phyloP scores from a whole-genome alignment of 2,888 invertebrate species.

The Drosophila prolongata region DNA sequence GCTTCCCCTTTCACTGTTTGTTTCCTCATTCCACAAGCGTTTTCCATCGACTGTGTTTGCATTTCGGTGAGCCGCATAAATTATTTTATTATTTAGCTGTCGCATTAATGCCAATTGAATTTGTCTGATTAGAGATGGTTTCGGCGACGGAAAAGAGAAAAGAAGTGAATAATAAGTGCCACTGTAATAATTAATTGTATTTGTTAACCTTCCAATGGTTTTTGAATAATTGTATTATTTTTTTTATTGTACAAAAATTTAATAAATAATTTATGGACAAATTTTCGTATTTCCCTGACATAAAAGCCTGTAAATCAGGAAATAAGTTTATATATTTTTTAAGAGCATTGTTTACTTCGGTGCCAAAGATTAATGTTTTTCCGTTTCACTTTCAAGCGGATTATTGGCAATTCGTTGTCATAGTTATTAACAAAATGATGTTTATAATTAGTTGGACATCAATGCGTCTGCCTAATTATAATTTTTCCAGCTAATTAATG shows the following conservation, averaged over 20 bases:
- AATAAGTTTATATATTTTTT: neutral
- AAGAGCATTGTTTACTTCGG: neutral
- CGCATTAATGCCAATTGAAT: conserved; percentile 56
- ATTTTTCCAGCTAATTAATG: neutral
- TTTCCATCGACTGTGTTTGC: conserved; percentile 44
- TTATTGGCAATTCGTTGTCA: conserved; percentile 50
- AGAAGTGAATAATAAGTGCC: conserved; percentile 7
- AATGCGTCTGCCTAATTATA: conserved; percentile 36
- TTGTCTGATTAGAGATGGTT: conserved; percentile 37
- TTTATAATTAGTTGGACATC: conserved; percentile 34
- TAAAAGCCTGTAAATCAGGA: too few species aligned
- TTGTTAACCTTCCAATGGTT: neutral
- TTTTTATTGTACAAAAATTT: too few species aligned
- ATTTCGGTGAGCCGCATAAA: conserved; percentile 60
- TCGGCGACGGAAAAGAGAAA: conserved; percentile 8
- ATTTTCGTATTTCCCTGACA: too few species aligned
- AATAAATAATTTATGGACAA: too few species aligned
- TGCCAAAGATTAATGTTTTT: conserved; percentile 7
- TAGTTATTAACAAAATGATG: conserved; percentile 31
- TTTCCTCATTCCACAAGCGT: conserved; percentile 5
- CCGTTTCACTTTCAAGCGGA: conserved; percentile 33
- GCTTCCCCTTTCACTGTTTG: neutral
- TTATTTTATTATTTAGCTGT: conserved; percentile 59
- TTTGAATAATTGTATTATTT: too few species aligned
- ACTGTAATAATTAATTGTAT: conserved; percentile 10